These are phyloP conservation scores for Nipponacmea schrenckii DNA, from an alignment of 2,888 invertebrate genomes.

Conservation along the genomic window DNA sequence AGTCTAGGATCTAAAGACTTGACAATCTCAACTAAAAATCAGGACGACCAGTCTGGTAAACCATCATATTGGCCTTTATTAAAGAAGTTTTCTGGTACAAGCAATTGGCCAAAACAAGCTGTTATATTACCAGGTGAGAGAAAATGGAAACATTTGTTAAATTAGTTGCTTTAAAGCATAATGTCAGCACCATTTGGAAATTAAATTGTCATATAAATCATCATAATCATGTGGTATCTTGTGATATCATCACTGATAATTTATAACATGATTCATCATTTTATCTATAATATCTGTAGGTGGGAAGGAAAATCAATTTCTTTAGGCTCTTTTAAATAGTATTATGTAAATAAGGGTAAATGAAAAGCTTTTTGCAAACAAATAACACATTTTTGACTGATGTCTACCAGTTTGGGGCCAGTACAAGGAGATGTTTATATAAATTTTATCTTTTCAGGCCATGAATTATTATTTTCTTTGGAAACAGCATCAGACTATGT, in stretches of 20 bases:
- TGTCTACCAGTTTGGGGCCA: not conserved
- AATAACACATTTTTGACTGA: not conserved
- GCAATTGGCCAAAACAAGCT: slow-evolving; percentile 84
- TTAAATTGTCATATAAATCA: no score
- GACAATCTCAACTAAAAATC: slow-evolving; percentile 23
- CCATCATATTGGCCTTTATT: slow-evolving; percentile 66
- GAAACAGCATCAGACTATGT: slow-evolving; percentile 96
- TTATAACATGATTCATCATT: no score
- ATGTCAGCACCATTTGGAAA: no score
- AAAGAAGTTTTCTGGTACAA: slow-evolving; percentile 69
- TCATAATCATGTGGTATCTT: no score
- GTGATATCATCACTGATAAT: no score
- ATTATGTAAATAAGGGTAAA: no score
- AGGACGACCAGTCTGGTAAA: slow-evolving; percentile 44
- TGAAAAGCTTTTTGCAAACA: not conserved
- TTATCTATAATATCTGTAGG: no score
- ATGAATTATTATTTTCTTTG: slow-evolving; percentile 92
- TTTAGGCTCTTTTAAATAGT: no score
- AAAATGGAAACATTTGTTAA: no score
- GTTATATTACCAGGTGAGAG: slow-evolving; percentile 80
- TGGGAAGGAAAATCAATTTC: no score
- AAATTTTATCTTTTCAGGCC: slow-evolving; percentile 73
- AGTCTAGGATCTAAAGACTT: slow-evolving; percentile 21
- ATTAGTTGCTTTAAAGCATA: no score
- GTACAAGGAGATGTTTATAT: not conserved